Percentiles rank a stretch among this genome's conserved stretches.
Evolutionary conservation across 2,888 invertebrate species (phyloP).

Genomic region (Diplazon laetatorius): DNA sequence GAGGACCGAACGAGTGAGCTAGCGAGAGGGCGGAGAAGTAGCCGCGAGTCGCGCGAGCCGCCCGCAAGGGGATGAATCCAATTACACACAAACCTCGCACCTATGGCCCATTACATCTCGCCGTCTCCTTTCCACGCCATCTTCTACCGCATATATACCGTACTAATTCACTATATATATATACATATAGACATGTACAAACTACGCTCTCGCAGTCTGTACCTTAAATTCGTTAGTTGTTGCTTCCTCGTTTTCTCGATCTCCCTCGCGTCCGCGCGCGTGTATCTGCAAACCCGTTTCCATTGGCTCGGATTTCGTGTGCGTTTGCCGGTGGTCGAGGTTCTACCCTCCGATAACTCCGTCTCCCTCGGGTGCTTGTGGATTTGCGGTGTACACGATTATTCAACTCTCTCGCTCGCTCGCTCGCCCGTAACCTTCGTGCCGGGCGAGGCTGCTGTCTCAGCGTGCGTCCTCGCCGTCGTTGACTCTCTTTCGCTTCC

Average conservation of each 20-base stretch:
- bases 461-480: slow-evolving; percentile 47
- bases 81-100: slow-evolving; percentile 79
- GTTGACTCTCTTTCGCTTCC: slow-evolving; percentile 60
- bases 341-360: slow-evolving; percentile 37
- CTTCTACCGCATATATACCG: slow-evolving; percentile 14
- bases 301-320: slow-evolving; percentile 58
- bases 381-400: slow-evolving; percentile 76
- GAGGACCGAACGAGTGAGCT: slow-evolving; percentile 59
- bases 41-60: slow-evolving; percentile 59
- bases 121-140: slow-evolving; percentile 46
- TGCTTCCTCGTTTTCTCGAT: slow-evolving; percentile 49
- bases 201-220: slow-evolving; percentile 2
- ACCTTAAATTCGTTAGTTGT: slow-evolving; percentile 43
- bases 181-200: too few species aligned
- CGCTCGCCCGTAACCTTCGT: slow-evolving; percentile 43
- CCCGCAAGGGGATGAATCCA: slow-evolving; percentile 77
- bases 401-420: slow-evolving; percentile 68
- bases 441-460: slow-evolving; percentile 61
- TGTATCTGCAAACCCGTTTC: slow-evolving; percentile 64
- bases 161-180: slow-evolving; percentile 14
- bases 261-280: slow-evolving; percentile 37
- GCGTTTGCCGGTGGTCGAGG: slow-evolving; percentile 11
- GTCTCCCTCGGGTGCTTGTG: slow-evolving; percentile 69
- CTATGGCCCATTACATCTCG: slow-evolving; percentile 76
- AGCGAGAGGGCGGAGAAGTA: slow-evolving; percentile 49